A percentile compares a stretch with the other conserved stretches of the same genome.
Conservation (phyloP, 1,140 invertebrate genomes). For the Drosophila navojoa region DNA sequence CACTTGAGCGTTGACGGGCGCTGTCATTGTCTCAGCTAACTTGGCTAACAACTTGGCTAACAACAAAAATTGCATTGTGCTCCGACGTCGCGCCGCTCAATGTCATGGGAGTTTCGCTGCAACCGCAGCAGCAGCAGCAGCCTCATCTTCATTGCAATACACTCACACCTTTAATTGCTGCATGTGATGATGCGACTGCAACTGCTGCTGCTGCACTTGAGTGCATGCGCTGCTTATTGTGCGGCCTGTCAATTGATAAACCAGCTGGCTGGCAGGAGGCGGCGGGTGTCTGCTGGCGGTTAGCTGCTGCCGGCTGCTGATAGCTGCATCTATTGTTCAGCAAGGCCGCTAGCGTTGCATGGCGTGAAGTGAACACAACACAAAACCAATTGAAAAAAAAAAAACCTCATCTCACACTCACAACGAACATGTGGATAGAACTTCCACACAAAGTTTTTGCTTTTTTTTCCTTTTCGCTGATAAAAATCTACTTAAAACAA, state of each 20-base stretch:
- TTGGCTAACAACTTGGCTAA: conserved; percentile 42
- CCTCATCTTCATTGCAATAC: conserved; percentile 51
- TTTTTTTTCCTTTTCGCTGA: conserved; percentile 17
- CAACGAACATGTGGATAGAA: conserved; percentile 19
- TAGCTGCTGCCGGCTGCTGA: conserved; percentile 30
- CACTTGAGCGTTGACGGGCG: conserved; percentile 73
- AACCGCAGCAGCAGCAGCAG: conserved; percentile 48
- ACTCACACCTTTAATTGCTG: conserved; percentile 75
- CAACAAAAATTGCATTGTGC: conserved; percentile 67
- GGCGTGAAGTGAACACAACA: conserved; percentile 63
- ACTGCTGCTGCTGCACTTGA: conserved; percentile 58
- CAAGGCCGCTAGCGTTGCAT: conserved; percentile 82
- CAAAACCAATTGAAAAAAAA: conserved; percentile 55
- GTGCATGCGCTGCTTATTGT: conserved; percentile 67
- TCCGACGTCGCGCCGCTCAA: conserved; percentile 53
- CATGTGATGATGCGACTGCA: conserved; percentile 45
- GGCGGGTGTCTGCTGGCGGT: conserved; percentile 22
- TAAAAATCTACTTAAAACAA: conserved; percentile 72
- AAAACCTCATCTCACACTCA: conserved; percentile 6
- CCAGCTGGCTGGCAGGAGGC: conserved; percentile 30
- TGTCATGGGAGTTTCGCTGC: conserved; percentile 71
- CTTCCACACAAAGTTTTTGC: conserved; percentile 6
- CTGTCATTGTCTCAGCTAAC: conserved; percentile 74
- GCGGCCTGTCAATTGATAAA: conserved; percentile 77
- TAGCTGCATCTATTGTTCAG: conserved; percentile 74